phyloP scores from a whole-genome alignment of 2,888 invertebrate species.

The Chelonus formosanus region DNA sequence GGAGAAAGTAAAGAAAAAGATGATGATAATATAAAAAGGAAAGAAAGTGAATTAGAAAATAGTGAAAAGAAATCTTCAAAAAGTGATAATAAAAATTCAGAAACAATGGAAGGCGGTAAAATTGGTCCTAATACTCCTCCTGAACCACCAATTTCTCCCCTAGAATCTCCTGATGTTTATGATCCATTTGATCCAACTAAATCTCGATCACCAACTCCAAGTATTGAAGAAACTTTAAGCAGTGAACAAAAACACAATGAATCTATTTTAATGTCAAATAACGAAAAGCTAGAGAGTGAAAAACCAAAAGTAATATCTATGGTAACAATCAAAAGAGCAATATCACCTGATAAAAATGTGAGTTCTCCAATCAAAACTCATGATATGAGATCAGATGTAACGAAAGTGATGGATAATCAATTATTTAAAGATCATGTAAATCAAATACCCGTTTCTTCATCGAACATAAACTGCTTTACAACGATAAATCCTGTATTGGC shows the following conservation, averaged over 20 bases:
- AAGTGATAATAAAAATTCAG: slow-evolving; percentile 46
- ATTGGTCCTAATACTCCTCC: slow-evolving; percentile 79
- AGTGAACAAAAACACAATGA: slow-evolving; percentile 45
- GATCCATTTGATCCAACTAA: slow-evolving; percentile 93
- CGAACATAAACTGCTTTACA: slow-evolving; percentile 52
- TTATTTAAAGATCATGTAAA: slow-evolving; percentile 22
- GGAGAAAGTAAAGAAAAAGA: slow-evolving; percentile 53
- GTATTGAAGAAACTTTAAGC: slow-evolving; percentile 49
- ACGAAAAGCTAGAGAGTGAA: slow-evolving; percentile 41
- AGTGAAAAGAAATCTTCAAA: slow-evolving; percentile 9
- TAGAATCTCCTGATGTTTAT: slow-evolving; percentile 83
- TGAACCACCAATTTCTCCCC: slow-evolving; percentile 74
- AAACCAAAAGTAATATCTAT: slow-evolving; percentile 63
- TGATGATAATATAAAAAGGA: slow-evolving; percentile 61
- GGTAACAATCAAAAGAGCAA: slow-evolving; percentile 59
- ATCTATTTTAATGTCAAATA: slow-evolving; percentile 1
- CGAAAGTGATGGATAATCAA: slow-evolving; percentile 48
- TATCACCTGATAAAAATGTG: slow-evolving; percentile 52
- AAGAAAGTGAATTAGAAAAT: slow-evolving; percentile 31
- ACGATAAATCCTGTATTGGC: slow-evolving; percentile 61
- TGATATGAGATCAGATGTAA: slow-evolving; percentile 40
- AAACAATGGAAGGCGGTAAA: slow-evolving; percentile 59
- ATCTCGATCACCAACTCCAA: slow-evolving; percentile 75
- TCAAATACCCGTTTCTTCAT: slow-evolving; percentile 21
- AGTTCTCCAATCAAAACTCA: slow-evolving; percentile 40